Evolutionary conservation across 2,797 vertebrate genomes (phyloP), one percentile per base, ranked within the genome.

Genomic region (Sebastes steindachneri): DNA sequence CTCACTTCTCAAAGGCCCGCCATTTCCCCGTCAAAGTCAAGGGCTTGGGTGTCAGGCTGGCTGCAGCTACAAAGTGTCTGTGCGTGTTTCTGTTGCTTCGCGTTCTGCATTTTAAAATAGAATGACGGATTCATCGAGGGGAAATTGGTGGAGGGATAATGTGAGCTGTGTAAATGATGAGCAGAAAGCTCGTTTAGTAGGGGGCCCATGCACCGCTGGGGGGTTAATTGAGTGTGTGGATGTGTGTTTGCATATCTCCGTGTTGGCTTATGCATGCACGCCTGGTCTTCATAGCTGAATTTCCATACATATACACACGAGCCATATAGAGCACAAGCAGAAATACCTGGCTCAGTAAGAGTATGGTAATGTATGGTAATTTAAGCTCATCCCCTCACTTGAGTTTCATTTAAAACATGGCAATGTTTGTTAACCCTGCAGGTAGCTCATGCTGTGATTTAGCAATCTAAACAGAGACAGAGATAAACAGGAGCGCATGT

Each of bases 321-420:
- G 70, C 28, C 65, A 62, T 68, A 80, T 19, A 53, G 62, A 73
- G 41, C 2, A 51, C 4, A 48, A 62, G 79, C 67, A 81, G 69
- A 81, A 55, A 73, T 75, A 86, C 69, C 68, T 77, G 69, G 41
- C 59, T 66, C 74, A 53, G 69, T 68, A 15, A 71, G 68, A 29
- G 63, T 72, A 91, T 88, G 88, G 15, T 86, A 89, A 91, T 90
- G 53, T 82, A 89, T 91, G 84, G 14, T 87, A 88, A 93, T 89
- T 80, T 41, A 48, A 83, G 70, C 68, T 80, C 62, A 77, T 75
- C 64, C 35, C 37, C 54, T 81, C 64, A 77, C 66, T 81, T 83
- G 62, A 77, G 68, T 77, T 87, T 77, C 54, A 86, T 92, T 92
- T 86, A 90, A 85, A 90, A 54, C 71, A 69, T 60, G 66, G 25